Base-by-base conservation (phyloP, 2,797 vertebrate species). In the Myotis findleyi region DNA sequence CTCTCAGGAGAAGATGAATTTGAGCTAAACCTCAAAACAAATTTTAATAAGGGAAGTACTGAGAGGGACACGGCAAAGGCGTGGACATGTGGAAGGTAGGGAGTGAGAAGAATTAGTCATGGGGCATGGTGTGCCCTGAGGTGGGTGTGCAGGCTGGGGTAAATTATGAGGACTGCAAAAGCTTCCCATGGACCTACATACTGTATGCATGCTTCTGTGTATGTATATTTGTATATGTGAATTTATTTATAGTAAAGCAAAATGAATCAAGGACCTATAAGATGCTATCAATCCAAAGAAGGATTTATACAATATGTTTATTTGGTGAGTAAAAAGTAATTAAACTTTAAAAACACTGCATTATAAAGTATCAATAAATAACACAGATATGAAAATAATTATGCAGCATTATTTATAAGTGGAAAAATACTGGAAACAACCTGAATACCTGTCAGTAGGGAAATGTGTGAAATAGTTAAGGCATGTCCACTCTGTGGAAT, bases 301-400 rank as follows among this genome's bases (percentile, higher is more conserved):
- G 33, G 33, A 27, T 49, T 25, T 21, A 85, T 21, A 47, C 0
- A 21, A 3, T 38, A 62, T 20, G 7, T 72, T 66, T 71, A 41
- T 14, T 77, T 51, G 87, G 6, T 72, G 93, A 81, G 57, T n/a
- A 89, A 93, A 85, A 73, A 49, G 11, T 69, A 82, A 71, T 21
- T 77, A 85, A 82, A 49, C 2, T n/a, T 77, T 90, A n/a, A 57
- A 79, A 94, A 36, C 62, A 68, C 10, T 62, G 12, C 23, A 71
- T 21, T 71, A 66, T 12, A 62, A 75, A 79, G 7, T 23, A 72
- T 66, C 14, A 33, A n/a, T 25, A 82, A 75, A 73, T 51, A 21
- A 51, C 25, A 68, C 21, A 47, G 16, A 71, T 23, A 33, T 77
- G 25, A 72, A 81, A 38, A 79, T 59, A 27, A 38, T 47, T 71